Evolutionary conservation across 2,797 vertebrate genomes (phyloP), one percentile per base, ranked within the genome.

Genomic region (Onychomys leucogaster): DNA sequence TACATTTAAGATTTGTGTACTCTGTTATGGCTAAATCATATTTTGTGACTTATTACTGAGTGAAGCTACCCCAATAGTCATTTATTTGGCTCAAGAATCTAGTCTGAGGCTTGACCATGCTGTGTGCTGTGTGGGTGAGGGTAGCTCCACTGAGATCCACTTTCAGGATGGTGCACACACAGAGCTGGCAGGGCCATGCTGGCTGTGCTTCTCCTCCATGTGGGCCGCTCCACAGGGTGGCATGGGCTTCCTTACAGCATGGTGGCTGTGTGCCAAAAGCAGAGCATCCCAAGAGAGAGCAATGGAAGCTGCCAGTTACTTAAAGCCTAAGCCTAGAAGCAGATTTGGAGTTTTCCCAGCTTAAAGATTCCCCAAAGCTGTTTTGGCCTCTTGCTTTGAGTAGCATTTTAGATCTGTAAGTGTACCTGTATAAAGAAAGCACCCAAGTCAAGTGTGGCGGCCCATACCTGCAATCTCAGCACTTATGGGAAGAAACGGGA

Each of bases 181-280:
- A 55, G 81, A 91, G 69, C 77, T 94, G 95, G 93, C 95, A 95
- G 65, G 83, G 92, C 57, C n/a, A 57, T 49, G 63, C 91, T 96
- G 94, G 52, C 94, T 84, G 61, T 69, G 77, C n/a, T 86, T 94
- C 69, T 95, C 43, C 90, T 95, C 95, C 78, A 49, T 65, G 95
- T 94, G 92, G 95, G 82, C 77, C 23, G 85, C 89, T 94, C 95
- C 95, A 71, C 82, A 49, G 89, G 89, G 83, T 94, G 69, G 19
- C 94, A 96, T 89, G 96, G 92, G 92, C 95, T 95, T 96, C 94
- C 97, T 97, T 87, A 89, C 49, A 89, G 95, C 96, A 41, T 87
- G 82, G 75, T 94, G 97, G 96, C 89, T 57, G 37, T 16, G 41
- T 91, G 94, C 97, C 96, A 97, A 96, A 65, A 87, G 63, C 9